These are phyloP conservation scores for Ophiothrix spiculata DNA, from an alignment of 35 echinoderm and acorn worm species.

Conservation along the genomic window DNA sequence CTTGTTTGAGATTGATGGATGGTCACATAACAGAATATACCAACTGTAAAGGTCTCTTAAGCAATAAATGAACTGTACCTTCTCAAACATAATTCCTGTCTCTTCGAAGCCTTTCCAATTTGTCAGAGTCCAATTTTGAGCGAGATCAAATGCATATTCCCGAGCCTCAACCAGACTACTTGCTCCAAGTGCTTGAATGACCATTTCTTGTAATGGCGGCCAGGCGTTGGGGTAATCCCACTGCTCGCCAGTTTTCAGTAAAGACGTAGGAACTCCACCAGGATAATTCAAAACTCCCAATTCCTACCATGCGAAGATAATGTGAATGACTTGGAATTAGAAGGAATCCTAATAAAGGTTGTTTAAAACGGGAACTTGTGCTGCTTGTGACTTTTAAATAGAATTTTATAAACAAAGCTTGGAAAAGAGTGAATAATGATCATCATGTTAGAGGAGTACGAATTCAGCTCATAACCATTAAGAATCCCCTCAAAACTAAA, in stretches of 20 bases:
- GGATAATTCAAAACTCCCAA: constrained; percentile 62
- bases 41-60: no score
- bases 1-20: no score
- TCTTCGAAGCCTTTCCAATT: constrained; percentile 72
- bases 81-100: constrained; percentile 88
- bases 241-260: constrained; percentile 60
- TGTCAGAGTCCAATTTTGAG: constrained; percentile 77
- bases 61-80: constrained; percentile 56
- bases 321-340: background rate
- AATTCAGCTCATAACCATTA: no score
- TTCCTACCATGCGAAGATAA: constrained; percentile 3
- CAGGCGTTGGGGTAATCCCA: constrained; percentile 99
- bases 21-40: no score
- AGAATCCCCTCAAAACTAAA: no score
- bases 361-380: no score
- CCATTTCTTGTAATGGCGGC: constrained; percentile 92
- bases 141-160: constrained; percentile 61
- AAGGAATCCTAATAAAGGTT: no score
- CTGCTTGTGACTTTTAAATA: background rate
- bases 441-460: no score
- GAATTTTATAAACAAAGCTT: background rate
- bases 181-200: constrained; percentile 51
- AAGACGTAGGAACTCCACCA: constrained; percentile 75
- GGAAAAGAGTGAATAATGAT: no score
- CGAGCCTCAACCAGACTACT: constrained; percentile 62